These are phyloP conservation scores for Saguinus midas DNA, from an alignment of 2,113 vertebrate species.

Conservation along the genomic window DNA sequence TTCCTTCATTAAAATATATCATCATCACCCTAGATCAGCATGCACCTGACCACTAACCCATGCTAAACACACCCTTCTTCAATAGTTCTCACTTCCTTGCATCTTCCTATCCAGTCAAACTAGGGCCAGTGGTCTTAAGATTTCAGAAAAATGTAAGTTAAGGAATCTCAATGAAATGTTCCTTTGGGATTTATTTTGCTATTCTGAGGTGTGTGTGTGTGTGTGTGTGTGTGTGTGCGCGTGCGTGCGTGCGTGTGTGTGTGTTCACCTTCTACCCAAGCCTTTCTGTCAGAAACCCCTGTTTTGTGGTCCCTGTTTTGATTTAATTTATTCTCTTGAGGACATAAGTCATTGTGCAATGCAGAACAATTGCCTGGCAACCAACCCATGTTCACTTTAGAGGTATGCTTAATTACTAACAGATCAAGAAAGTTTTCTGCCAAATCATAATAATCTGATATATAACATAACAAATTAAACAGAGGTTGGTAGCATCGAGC, in stretches of 20 bases:
- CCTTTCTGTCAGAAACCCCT: neutral
- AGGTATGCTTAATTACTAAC: neutral
- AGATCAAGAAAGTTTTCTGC: slow-evolving; percentile 17
- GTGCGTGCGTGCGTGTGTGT: neutral
- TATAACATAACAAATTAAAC: neutral
- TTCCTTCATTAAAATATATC: neutral
- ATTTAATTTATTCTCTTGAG: slow-evolving; percentile 5
- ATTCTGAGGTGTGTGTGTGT: neutral
- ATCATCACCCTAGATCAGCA: neutral
- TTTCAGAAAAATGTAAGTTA: neutral
- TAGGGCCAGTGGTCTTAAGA: neutral
- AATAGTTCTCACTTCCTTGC: neutral
- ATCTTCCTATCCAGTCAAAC: neutral
- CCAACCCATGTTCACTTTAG: neutral
- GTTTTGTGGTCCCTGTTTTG: neutral
- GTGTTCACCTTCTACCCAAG: neutral
- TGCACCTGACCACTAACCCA: too few species aligned
- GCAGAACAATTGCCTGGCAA: neutral
- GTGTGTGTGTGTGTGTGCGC: neutral
- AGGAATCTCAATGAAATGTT: neutral
- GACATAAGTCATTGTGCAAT: slow-evolving; percentile 6
- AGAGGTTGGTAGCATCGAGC: neutral
- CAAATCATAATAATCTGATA: neutral
- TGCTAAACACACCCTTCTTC: neutral
- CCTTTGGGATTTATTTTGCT: neutral